Base-by-base conservation (phyloP, 2,113 vertebrate genomes). In the Myotis davidii region DNA sequence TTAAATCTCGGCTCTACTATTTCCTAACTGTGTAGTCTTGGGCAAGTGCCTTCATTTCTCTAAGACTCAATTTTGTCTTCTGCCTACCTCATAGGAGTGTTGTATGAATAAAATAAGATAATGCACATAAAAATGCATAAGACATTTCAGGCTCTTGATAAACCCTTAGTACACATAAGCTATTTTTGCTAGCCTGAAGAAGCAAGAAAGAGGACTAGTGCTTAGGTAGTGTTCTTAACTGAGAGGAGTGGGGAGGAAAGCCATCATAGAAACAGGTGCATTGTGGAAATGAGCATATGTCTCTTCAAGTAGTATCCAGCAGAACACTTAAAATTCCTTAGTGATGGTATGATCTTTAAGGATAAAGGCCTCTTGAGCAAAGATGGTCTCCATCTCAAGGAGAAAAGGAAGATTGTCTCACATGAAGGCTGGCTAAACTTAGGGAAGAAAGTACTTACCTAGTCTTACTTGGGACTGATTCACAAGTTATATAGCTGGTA, bases 301-400 rank as follows among this genome's bases (percentile, higher is more conserved):
- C 96, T 82, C 61, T 70, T 96, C 78, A 88, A 96, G 95, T 39
- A 48, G 88, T 54, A 65, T 70, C 90, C 82, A 70, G 34, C 50
- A 93, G 76, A 91, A 96, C 96, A 97, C 97, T 98, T 98, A 95
- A 97, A 94, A 98, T 97, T 97, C 97, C 88, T 96, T 78, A 39
- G 74, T 13, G 88, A 91, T 95, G 70, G 90, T 48, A 25, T 85
- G 88, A 64, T 85, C 77, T 91, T 83, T 74, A 79, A 91, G 81
- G 67, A 95, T 61, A 59, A 89, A 81, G 92, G 34, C 37, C 64
- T 94, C 90, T 96, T 74, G 23, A 91, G 74, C 76, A 85, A 96
- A 91, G 83, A 94, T 61, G 65, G 90, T 14, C 67, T 92, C 81
- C 59, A 70, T 59, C 90, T 92, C 87, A 56, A 82, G 34, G 54